Percentiles rank a stretch among this genome's conserved stretches.
phyloP scores from a whole-genome alignment of 2,888 invertebrate genomes.

The Lasioglossum villosulum region DNA sequence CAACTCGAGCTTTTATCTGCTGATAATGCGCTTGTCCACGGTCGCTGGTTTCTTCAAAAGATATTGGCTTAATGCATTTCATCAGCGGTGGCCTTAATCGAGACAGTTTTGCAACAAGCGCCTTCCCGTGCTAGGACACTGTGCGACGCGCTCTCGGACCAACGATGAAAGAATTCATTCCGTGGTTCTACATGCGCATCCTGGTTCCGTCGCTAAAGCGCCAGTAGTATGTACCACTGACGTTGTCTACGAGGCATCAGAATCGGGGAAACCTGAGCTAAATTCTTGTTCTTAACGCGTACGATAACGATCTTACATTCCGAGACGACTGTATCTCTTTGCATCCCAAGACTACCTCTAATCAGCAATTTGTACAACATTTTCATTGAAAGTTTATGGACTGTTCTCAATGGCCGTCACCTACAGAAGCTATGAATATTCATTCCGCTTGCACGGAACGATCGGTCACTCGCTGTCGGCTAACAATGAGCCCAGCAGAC shows the following conservation, averaged over 20 bases:
- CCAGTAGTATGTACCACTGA: not conserved
- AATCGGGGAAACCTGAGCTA: not conserved
- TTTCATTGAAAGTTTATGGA: not conserved
- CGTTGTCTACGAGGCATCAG: not conserved
- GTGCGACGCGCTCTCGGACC: conserved; percentile 1
- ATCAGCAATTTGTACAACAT: not conserved
- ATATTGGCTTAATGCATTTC: conserved; percentile 63
- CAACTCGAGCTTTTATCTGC: conserved; percentile 2
- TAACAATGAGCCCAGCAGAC: not conserved
- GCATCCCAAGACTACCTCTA: not conserved
- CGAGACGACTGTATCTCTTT: not conserved
- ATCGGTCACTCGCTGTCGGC: not conserved
- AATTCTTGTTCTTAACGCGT: not conserved
- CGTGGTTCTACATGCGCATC: too few relatives aligned
- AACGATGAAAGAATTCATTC: conserved; percentile 43
- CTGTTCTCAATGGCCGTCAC: not conserved
- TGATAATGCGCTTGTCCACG: conserved; percentile 29
- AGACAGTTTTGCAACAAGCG: conserved; percentile 53
- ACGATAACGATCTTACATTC: too few relatives aligned
- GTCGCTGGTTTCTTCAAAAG: conserved; percentile 48
- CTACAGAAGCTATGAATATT: not conserved
- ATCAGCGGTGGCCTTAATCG: conserved; percentile 61
- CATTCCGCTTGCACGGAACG: not conserved
- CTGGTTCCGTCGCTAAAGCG: not conserved
- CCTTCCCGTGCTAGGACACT: conserved; percentile 44